These are phyloP conservation scores for Agrochola circellaris DNA, from an alignment of 2,888 invertebrate species.

Conservation along the genomic window DNA sequence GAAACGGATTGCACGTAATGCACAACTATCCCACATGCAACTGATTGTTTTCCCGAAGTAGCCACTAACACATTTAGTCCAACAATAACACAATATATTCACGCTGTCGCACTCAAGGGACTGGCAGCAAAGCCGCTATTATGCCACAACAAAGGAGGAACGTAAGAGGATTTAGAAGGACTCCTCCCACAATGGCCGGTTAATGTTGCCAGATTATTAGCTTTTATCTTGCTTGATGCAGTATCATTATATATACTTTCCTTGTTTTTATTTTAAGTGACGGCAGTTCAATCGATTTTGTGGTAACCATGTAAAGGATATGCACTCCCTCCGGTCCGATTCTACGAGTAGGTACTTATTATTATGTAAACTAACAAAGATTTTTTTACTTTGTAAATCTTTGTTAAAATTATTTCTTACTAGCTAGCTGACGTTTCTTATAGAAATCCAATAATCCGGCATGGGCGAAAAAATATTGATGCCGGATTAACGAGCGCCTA, in stretches of 20 bases:
- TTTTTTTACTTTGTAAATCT: no score
- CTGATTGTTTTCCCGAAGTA: constrained; percentile 17
- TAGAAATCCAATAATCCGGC: no score
- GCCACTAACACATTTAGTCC: constrained; percentile 18
- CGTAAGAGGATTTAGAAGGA: constrained; percentile 63
- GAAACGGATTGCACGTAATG: neutral
- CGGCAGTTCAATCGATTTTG: no score
- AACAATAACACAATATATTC: constrained; percentile 55
- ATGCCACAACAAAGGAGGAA: constrained; percentile 56
- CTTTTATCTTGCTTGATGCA: constrained; percentile 29
- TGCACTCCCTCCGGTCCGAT: no score
- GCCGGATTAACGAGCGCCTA: no score
- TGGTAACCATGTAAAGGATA: no score
- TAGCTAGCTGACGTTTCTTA: no score
- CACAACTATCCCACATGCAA: neutral
- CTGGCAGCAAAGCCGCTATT: constrained; percentile 47
- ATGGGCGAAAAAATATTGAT: no score
- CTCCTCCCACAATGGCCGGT: constrained; percentile 30
- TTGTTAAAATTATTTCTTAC: no score
- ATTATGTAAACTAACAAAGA: no score
- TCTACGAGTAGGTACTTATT: no score
- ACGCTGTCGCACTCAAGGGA: constrained; percentile 34
- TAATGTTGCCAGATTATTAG: constrained; percentile 40
- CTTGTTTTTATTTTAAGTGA: no score
- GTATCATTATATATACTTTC: neutral